These are phyloP conservation scores for Rissa tridactyla DNA, from an alignment of 2,113 vertebrate species.

Conservation along the genomic window DNA sequence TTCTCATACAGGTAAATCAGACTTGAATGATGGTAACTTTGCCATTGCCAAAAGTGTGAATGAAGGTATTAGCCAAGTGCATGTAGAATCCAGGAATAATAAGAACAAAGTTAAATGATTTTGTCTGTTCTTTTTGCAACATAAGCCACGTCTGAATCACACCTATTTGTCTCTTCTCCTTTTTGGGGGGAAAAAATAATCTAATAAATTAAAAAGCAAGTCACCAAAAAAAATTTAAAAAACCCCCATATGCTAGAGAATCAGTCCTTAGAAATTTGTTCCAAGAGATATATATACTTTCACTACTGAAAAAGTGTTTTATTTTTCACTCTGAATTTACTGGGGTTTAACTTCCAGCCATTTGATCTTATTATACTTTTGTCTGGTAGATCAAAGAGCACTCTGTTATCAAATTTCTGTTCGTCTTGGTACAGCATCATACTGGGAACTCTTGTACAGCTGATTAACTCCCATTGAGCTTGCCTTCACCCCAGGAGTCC, in stretches of 20 bases:
- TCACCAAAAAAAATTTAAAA: neutral
- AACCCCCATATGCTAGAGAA: accelerated
- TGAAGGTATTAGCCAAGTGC: neutral
- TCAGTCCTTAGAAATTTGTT: neutral
- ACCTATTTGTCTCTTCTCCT: neutral
- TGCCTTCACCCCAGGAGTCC: neutral
- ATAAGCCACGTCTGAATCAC: neutral
- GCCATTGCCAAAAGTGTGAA: neutral
- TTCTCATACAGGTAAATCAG: neutral
- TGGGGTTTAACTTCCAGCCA: neutral
- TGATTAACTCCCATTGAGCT: slow-evolving; percentile 4
- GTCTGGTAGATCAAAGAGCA: neutral
- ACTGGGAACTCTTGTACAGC: slow-evolving; percentile 6
- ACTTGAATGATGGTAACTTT: neutral
- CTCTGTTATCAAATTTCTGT: slow-evolving; percentile 1
- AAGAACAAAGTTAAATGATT: neutral
- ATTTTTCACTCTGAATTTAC: neutral
- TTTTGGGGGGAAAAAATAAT: accelerated
- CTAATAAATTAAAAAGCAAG: neutral
- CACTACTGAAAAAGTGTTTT: neutral
- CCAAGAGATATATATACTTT: neutral
- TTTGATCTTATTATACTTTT: neutral
- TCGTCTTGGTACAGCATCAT: neutral
- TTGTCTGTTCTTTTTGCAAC: neutral
- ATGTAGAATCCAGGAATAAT: neutral